Evolutionary conservation across 2,888 invertebrate species (phyloP).

Genomic region (Eucera pruinosa): DNA sequence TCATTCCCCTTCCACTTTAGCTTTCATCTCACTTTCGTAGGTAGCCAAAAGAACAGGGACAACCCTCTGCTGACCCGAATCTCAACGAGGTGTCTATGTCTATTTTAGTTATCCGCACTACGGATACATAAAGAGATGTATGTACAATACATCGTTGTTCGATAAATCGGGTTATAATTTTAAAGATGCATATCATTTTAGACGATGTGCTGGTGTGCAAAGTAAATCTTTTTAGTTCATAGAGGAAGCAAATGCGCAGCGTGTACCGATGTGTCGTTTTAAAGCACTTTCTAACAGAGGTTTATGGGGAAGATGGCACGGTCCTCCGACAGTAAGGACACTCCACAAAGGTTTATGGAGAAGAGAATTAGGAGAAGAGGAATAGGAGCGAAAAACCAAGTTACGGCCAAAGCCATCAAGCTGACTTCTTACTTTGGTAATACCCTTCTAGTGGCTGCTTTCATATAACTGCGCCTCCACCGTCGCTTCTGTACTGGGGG

Average conservation of each 20-base stretch:
- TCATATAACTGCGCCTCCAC: constrained; percentile 63
- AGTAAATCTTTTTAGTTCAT: constrained; percentile 9
- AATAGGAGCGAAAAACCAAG: constrained; percentile 60
- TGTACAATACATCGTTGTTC: background rate
- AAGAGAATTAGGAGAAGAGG: constrained; percentile 49
- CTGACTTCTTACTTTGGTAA: constrained; percentile 71
- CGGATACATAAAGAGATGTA: constrained; percentile 19
- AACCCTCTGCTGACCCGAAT: constrained; percentile 80
- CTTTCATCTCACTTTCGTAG: constrained; percentile 15
- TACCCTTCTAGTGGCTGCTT: constrained; percentile 67
- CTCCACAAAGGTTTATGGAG: constrained; percentile 48
- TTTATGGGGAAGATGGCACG: constrained; percentile 36
- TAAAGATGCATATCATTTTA: background rate
- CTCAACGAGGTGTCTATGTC: constrained; percentile 77
- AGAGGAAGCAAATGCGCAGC: constrained; percentile 13
- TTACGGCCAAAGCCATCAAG: constrained; percentile 65
- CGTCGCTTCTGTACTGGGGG: constrained; percentile 48
- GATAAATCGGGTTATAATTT: constrained; percentile 11
- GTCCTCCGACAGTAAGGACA: constrained; percentile 20
- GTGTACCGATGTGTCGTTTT: constrained; percentile 35
- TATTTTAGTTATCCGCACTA: constrained; percentile 65
- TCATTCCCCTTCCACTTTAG: constrained; percentile 17
- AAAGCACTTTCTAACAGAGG: constrained; percentile 30
- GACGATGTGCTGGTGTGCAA: background rate
- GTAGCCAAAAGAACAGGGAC: constrained; percentile 56